Base-by-base conservation (phyloP, 2,888 invertebrate species). In the Spodoptera littoralis region DNA sequence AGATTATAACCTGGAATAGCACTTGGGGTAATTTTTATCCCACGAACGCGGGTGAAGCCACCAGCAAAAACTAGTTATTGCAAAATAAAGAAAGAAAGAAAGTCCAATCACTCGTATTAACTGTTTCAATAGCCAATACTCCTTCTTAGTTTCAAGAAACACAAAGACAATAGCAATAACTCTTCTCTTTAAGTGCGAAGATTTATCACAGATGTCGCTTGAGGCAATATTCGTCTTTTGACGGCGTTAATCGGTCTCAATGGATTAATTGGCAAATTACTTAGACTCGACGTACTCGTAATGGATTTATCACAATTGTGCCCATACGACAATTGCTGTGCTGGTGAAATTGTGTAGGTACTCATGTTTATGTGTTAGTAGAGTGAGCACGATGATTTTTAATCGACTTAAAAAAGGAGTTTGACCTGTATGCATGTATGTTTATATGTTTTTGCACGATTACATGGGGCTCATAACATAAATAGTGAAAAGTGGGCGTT, bases 191-290 rank as follows among this genome's bases (percentile, higher is more conserved):
- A 42, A 57, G 45, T 24, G 48, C 45, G n/a, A 47, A 60, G 58
- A 65, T 70, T 47, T 58, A 60, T 77, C 53, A 49, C 48, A 59
- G 41, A 12, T 47, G 58, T 53, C 45, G 71, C 57, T 66, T n/a
- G 9, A 43, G 49, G 59, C 58, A 43, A 41, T 49, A 47, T 45
- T 58, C 42, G 27, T 44, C 60, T 43, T 53, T 11, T 43, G 24
- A 22, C 63, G 30, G 44, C 27, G 65, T 59, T 73, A 79, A 70
- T 68, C 53, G 61, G 47, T 43, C 48, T 63, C 67, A 80, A 80
- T 77, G 64, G 58, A 73, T 71, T 80, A 79, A 78, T 79, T 79
- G 80, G 65, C 67, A 73, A 79, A 79, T 78, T 65, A 69, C 77
- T 65, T 13, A 59, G 41, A 50, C 60, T 41, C 12, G 36, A 27